These are phyloP conservation scores for Machaerirhynchus nigripectus DNA, from an alignment of 2,113 vertebrate species.

Conservation along the genomic window DNA sequence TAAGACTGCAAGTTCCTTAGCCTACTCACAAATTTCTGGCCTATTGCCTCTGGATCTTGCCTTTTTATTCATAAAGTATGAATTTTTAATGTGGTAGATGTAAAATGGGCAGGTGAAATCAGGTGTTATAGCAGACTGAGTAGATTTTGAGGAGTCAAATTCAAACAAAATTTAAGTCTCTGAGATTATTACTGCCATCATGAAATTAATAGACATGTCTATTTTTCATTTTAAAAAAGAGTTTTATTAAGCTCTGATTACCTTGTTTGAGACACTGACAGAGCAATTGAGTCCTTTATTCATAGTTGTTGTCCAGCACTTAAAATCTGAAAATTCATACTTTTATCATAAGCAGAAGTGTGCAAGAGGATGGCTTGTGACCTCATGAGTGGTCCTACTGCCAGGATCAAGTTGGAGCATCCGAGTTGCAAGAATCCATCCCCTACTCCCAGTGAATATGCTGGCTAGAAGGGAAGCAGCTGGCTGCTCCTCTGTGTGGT, in stretches of 20 bases:
- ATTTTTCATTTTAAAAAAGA: neutral
- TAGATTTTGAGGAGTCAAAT: neutral
- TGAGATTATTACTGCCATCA: neutral
- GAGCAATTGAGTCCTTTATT: neutral
- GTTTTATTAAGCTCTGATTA: neutral
- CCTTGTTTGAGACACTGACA: neutral
- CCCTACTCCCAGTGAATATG: neutral
- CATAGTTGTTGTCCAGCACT: neutral
- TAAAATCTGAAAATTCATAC: neutral
- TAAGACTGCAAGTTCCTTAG: neutral
- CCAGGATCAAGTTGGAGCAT: neutral
- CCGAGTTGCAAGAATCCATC: fast-evolving
- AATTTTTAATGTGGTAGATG: neutral
- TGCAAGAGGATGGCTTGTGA: neutral
- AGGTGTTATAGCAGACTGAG: neutral
- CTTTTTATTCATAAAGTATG: neutral
- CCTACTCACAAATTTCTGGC: neutral
- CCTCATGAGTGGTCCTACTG: neutral
- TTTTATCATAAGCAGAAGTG: neutral
- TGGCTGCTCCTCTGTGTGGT: neutral
- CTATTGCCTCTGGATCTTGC: neutral
- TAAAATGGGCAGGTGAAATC: neutral
- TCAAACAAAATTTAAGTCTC: neutral
- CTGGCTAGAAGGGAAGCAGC: neutral
- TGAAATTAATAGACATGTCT: neutral